Percentiles rank a stretch among this genome's conserved stretches.
These are phyloP conservation scores for Psix sp. DNA, from an alignment of 1,140 invertebrate species.

Conservation along the genomic window DNA sequence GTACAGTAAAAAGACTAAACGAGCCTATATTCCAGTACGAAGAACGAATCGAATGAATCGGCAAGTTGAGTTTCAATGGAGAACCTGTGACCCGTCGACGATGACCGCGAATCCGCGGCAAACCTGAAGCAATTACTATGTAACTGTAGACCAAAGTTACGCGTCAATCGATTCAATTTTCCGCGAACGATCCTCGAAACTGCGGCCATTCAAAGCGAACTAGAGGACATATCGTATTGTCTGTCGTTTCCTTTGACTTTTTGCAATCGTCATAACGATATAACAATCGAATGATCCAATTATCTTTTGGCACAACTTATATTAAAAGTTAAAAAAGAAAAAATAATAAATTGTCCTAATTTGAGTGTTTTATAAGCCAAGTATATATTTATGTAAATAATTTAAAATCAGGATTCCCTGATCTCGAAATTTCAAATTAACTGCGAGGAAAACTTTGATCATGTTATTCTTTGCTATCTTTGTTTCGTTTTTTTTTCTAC, in stretches of 20 bases:
- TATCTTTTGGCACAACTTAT: slow-evolving; percentile 11
- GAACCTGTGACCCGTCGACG: slow-evolving; percentile 34
- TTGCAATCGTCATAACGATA: slow-evolving; percentile 39
- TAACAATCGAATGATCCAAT: slow-evolving; percentile 31
- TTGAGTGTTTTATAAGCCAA: no score
- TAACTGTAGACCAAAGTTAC: slow-evolving; percentile 53
- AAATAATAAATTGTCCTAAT: no score
- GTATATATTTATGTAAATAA: no score
- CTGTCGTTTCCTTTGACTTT: slow-evolving; percentile 38
- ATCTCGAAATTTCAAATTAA: no score
- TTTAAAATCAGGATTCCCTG: no score
- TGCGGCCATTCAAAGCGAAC: slow-evolving; percentile 35
- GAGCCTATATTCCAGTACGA: slow-evolving; percentile 21
- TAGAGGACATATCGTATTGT: slow-evolving; percentile 33
- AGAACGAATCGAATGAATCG: slow-evolving; percentile 39
- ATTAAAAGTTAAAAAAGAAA: no score
- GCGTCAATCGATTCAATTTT: slow-evolving; percentile 53
- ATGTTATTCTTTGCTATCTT: no score
- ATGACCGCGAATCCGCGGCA: slow-evolving; percentile 55
- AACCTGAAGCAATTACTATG: slow-evolving; percentile 57
- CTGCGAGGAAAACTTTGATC: no score
- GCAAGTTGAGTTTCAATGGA: slow-evolving; percentile 51
- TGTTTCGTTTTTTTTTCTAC: no score
- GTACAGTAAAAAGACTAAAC: slow-evolving; percentile 31
- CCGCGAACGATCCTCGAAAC: slow-evolving; percentile 42